Conservation (phyloP, 2,113 vertebrate genomes). For the Osmerus mordax region DNA sequence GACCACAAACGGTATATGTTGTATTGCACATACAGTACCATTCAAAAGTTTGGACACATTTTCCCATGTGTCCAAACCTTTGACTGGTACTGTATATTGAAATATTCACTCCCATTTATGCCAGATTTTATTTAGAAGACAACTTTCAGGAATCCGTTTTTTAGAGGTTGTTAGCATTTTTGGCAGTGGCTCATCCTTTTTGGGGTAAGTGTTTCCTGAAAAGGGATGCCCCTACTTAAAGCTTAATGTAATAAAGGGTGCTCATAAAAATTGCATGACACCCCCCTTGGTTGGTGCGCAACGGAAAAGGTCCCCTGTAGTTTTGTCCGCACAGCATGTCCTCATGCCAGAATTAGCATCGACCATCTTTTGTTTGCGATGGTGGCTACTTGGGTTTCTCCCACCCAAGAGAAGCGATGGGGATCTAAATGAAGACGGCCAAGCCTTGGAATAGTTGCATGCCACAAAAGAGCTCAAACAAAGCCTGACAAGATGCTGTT, state of each 20-base stretch:
- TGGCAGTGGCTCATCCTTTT: neutral
- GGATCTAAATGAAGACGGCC: neutral
- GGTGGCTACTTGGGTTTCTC: constrained; percentile 10
- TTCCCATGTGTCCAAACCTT: too few species aligned
- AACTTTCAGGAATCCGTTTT: neutral
- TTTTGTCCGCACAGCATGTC: constrained; percentile 1
- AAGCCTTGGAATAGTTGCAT: neutral
- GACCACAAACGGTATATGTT: too few species aligned
- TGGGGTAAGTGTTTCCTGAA: constrained; percentile 16
- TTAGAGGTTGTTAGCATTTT: neutral
- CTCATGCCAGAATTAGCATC: constrained; percentile 9
- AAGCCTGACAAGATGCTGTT: constrained; percentile 3
- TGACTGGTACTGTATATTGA: too few species aligned
- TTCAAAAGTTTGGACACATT: too few species aligned
- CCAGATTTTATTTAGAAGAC: too few species aligned
- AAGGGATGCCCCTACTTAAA: constrained; percentile 28
- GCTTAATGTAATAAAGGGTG: constrained; percentile 27
- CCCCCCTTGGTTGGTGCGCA: neutral
- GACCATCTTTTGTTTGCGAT: constrained; percentile 7
- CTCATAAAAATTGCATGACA: constrained; percentile 19
- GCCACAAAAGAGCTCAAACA: constrained; percentile 2
- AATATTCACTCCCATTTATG: too few species aligned
- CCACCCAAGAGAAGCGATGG: neutral
- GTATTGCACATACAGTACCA: too few species aligned
- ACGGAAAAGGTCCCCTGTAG: constrained; percentile 19